These are phyloP conservation scores for Lepus oiostolus DNA, from an alignment of 2,797 vertebrate genomes.

Conservation along the genomic window DNA sequence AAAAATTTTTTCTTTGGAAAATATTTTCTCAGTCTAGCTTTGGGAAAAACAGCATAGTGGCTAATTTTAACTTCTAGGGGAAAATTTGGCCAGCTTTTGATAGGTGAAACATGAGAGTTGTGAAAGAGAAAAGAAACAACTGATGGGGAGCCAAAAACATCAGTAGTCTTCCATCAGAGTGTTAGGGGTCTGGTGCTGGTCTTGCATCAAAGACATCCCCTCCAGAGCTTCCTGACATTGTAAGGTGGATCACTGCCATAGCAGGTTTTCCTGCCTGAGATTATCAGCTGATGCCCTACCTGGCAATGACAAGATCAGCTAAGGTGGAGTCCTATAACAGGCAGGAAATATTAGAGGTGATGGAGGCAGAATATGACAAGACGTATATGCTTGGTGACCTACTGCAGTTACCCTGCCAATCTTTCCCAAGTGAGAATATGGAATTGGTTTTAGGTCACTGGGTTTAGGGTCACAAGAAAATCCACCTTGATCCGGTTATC, in stretches of 20 bases:
- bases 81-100: constrained; percentile 1
- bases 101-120: neutral
- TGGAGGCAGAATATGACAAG: neutral
- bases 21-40: neutral
- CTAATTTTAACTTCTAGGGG: constrained; percentile 30
- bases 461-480: neutral
- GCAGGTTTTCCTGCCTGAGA: neutral
- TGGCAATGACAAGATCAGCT: neutral
- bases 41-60: neutral
- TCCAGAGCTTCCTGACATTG: neutral
- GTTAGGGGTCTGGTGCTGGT: neutral
- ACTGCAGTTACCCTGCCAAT: neutral
- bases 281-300: neutral
- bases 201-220: neutral
- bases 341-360: neutral
- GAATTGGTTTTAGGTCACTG: neutral
- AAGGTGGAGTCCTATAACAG: neutral
- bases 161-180: neutral
- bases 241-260: neutral
- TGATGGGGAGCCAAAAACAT: neutral
- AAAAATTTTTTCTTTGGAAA: neutral
- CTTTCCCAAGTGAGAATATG: neutral
- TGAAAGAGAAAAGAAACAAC: constrained; percentile 21
- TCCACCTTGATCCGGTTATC: neutral
- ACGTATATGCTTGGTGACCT: neutral